Evolutionary conservation across 2,888 invertebrate genomes (phyloP).

Genomic region (Megalurothrips usitatus): DNA sequence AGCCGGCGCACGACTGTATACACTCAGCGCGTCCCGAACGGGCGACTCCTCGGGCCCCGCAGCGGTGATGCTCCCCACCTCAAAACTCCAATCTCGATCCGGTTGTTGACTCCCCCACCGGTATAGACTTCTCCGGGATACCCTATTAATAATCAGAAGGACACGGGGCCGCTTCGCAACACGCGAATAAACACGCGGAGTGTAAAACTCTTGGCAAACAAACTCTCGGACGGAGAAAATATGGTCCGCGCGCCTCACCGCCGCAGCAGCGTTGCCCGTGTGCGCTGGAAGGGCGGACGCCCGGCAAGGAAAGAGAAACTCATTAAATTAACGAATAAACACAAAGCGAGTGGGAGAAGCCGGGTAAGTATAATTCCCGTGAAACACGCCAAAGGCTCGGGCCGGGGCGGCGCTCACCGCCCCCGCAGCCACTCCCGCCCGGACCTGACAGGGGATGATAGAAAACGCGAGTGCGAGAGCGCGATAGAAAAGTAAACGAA

Average conservation of each 20-base stretch:
- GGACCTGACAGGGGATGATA: neutral
- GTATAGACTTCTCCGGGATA: too few species aligned
- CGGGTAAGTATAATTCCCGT: slow-evolving; percentile 24
- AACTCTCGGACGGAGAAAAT: slow-evolving; percentile 23
- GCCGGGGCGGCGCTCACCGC: neutral
- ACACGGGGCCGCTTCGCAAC: slow-evolving; percentile 4
- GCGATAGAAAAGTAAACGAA: slow-evolving; percentile 19
- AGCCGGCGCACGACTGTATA: too few species aligned
- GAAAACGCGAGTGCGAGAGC: neutral
- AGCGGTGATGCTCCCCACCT: too few species aligned
- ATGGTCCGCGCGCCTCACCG: neutral
- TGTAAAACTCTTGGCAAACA: slow-evolving; percentile 24
- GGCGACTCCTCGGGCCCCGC: too few species aligned
- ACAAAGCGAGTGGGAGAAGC: slow-evolving; percentile 24
- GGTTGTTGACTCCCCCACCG: too few species aligned
- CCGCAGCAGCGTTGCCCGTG: neutral
- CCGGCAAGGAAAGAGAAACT: slow-evolving; percentile 9
- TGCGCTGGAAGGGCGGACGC: neutral
- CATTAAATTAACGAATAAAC: slow-evolving; percentile 27
- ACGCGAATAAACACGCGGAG: neutral
- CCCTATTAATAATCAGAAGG: slow-evolving; percentile 18
- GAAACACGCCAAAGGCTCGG: slow-evolving; percentile 18
- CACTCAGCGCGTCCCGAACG: too few species aligned
- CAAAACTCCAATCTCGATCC: too few species aligned
- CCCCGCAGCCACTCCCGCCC: neutral